Evolutionary conservation across 2,113 vertebrate species (phyloP).

Genomic region (Lipophrys pholis): DNA sequence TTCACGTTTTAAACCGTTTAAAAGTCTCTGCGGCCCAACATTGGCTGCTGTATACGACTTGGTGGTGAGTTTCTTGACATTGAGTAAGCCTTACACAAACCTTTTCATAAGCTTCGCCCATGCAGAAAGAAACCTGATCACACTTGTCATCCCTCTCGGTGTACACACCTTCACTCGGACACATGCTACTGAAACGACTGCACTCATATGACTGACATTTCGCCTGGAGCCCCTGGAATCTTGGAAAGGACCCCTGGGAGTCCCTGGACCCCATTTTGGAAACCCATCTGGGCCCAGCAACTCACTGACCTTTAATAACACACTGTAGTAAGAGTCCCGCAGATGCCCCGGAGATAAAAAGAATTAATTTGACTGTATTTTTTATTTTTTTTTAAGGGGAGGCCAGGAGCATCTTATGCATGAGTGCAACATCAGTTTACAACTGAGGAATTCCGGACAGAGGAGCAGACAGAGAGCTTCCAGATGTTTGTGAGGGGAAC

Average conservation of each 20-base stretch:
- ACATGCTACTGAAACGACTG: not conserved
- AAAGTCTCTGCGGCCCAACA: not conserved
- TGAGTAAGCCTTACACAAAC: not conserved
- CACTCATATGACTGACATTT: not conserved
- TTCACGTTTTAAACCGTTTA: not conserved
- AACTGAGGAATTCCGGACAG: slow-evolving; percentile 35
- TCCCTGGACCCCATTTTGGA: slow-evolving; percentile 50
- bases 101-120: not conserved
- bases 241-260: slow-evolving; percentile 53
- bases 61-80: not conserved
- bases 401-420: slow-evolving; percentile 30
- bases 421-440: slow-evolving; percentile 46
- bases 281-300: slow-evolving; percentile 30
- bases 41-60: not conserved
- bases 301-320: slow-evolving; percentile 34
- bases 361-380: not conserved
- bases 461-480: slow-evolving; percentile 60
- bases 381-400: not conserved
- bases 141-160: not conserved
- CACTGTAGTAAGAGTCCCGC: not conserved
- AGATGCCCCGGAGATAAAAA: slow-evolving; percentile 8
- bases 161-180: not conserved
- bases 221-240: slow-evolving; percentile 18
- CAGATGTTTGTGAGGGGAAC: slow-evolving; percentile 68
- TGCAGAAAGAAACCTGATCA: slow-evolving; percentile 12